phyloP scores from a whole-genome alignment of 2,113 vertebrate species.

The Todiramphus chloris region DNA sequence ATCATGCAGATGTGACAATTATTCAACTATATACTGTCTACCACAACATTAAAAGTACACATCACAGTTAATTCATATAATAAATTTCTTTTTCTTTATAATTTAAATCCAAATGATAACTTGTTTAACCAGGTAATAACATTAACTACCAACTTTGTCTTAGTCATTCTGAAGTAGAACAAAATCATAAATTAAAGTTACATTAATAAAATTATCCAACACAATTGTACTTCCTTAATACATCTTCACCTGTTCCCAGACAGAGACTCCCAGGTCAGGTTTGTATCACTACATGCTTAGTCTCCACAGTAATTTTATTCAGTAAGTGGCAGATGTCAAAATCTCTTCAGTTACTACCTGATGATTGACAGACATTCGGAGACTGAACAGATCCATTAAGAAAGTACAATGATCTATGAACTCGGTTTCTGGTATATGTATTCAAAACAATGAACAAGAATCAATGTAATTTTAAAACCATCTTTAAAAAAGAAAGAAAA shows the following conservation, averaged over 20 bases:
- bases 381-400: slow-evolving; percentile 33
- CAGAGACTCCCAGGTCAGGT: background rate
- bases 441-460: slow-evolving; percentile 27
- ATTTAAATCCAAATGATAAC: background rate
- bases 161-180: background rate
- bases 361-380: slow-evolving; percentile 38
- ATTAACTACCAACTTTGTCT: background rate
- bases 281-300: background rate
- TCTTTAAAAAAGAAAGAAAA: background rate
- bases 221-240: background rate
- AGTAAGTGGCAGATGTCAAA: slow-evolving; percentile 19
- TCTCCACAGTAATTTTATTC: slow-evolving; percentile 33
- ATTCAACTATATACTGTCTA: background rate
- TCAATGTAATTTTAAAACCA: background rate
- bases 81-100: background rate
- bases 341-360: background rate
- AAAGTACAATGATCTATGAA: slow-evolving; percentile 22
- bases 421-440: slow-evolving; percentile 4
- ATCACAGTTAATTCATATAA: background rate
- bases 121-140: background rate
- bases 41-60: background rate
- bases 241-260: background rate
- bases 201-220: background rate
- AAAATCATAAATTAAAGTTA: background rate
- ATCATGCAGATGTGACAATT: background rate